These are phyloP conservation scores for Bombylius major DNA, from an alignment of 2,888 invertebrate genomes.

Conservation along the genomic window DNA sequence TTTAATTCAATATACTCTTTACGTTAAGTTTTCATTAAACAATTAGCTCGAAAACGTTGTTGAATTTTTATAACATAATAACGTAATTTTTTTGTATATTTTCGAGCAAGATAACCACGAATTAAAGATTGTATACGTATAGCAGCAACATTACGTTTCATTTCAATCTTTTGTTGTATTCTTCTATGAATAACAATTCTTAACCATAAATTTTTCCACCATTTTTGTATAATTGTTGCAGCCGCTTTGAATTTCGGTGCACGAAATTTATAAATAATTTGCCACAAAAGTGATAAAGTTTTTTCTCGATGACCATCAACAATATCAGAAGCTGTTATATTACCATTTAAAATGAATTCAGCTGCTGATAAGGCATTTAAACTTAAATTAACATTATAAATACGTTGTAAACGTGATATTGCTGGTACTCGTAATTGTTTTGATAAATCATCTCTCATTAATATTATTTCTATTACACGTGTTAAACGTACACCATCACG, in stretches of 20 bases:
- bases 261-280: slow-evolving; percentile 72
- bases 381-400: slow-evolving; percentile 73
- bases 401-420: slow-evolving; percentile 72
- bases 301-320: slow-evolving; percentile 83
- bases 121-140: slow-evolving; percentile 41
- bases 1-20: no score
- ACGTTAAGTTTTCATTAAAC: slow-evolving; percentile 16
- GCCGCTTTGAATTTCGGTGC: slow-evolving; percentile 59
- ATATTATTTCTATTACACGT: slow-evolving; percentile 68
- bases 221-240: slow-evolving; percentile 50
- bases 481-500: slow-evolving; percentile 78
- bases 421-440: slow-evolving; percentile 64
- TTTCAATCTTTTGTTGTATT: slow-evolving; percentile 33
- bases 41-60: slow-evolving; percentile 31
- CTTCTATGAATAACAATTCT: slow-evolving; percentile 41
- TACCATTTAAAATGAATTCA: slow-evolving; percentile 29
- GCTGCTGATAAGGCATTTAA: slow-evolving; percentile 46
- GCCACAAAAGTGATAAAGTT: slow-evolving; percentile 78
- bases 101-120: slow-evolving; percentile 26
- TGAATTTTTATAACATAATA: slow-evolving; percentile 30
- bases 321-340: slow-evolving; percentile 63
- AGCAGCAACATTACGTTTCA: slow-evolving; percentile 41
- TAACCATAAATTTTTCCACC: slow-evolving; percentile 56
- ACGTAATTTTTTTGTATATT: slow-evolving; percentile 19
- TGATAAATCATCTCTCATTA: slow-evolving; percentile 53